These are phyloP conservation scores for Erpetoichthys calabaricus DNA, from an alignment of 2,797 vertebrate species.

Conservation along the genomic window DNA sequence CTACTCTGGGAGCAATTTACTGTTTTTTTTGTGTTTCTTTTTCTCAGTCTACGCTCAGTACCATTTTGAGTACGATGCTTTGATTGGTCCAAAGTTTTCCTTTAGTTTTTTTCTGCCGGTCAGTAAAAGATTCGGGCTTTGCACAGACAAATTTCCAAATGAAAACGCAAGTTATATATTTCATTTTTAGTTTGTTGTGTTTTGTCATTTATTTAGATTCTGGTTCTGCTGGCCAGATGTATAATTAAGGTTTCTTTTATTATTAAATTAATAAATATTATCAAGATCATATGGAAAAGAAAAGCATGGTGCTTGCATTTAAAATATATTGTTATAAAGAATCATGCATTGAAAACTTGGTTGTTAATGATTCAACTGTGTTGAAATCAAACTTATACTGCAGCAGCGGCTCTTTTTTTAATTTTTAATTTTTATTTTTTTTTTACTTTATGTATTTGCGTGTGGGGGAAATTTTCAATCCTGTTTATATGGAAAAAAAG, in stretches of 20 bases:
- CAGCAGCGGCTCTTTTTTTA: constrained; percentile 73
- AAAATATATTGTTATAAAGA: constrained; percentile 86
- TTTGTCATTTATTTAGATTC: constrained; percentile 72
- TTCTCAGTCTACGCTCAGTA: constrained; percentile 25
- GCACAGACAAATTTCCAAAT: constrained; percentile 83
- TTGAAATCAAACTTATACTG: constrained; percentile 92
- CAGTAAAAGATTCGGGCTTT: constrained; percentile 90
- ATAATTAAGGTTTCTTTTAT: constrained; percentile 83
- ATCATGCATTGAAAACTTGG: constrained; percentile 84
- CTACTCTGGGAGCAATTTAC: constrained; percentile 18
- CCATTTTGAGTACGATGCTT: neutral
- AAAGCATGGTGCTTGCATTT: constrained; percentile 98
- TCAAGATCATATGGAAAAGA: constrained; percentile 93
- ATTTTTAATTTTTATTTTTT: constrained; percentile 85
- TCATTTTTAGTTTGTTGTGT: constrained; percentile 46
- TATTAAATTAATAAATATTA: constrained; percentile 67
- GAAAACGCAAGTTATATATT: constrained; percentile 59
- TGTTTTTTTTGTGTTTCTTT: constrained; percentile 31
- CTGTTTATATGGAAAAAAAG: constrained; percentile 94
- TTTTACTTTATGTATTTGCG: constrained; percentile 87
- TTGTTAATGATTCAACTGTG: constrained; percentile 98
- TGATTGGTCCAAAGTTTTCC: constrained; percentile 39
- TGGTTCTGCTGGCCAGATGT: constrained; percentile 99
- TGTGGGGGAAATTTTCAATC: constrained; percentile 95
- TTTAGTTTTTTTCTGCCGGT: constrained; percentile 84